Conservation (phyloP, 92 coral and sea anemone genomes). For the Epizoanthus illoricatus region DNA sequence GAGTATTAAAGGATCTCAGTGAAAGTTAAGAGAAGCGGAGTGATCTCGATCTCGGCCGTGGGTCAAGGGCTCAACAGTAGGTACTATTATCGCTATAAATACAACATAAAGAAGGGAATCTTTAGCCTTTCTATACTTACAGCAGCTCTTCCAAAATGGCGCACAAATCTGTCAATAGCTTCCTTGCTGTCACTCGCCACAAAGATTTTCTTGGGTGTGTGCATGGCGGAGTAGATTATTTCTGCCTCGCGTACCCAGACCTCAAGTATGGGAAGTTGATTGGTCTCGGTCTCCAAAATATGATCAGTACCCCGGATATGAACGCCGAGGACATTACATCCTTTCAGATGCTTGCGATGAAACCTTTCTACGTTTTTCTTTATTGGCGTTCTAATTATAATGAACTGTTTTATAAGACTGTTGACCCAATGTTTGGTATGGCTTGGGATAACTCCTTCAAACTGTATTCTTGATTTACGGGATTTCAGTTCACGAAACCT, state of each 20-base stretch:
- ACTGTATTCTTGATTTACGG: not conserved
- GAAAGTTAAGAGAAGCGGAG: too few relatives aligned
- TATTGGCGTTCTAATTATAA: slow-evolving; percentile 1
- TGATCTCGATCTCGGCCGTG: too few relatives aligned
- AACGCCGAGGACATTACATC: not conserved
- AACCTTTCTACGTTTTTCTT: not conserved
- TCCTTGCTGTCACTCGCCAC: slow-evolving; percentile 14
- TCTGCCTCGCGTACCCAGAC: slow-evolving; percentile 10
- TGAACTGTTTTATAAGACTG: slow-evolving; percentile 1
- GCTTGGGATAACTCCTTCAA: slow-evolving; percentile 6
- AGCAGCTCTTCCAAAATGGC: slow-evolving; percentile 4
- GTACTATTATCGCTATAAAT: too few relatives aligned
- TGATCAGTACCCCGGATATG: slow-evolving; percentile 17
- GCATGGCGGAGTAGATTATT: not conserved
- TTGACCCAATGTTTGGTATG: slow-evolving; percentile 11
- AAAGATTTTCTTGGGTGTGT: slow-evolving; percentile 6
- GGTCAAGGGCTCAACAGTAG: too few relatives aligned
- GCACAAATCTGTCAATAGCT: slow-evolving; percentile 9
- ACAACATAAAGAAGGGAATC: too few relatives aligned
- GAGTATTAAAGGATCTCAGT: too few relatives aligned
- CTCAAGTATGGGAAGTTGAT: not conserved
- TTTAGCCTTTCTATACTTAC: not conserved
- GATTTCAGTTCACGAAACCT: not conserved
- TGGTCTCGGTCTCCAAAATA: not conserved
- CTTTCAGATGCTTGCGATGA: not conserved